These are phyloP conservation scores for Kryptopterus vitreolus DNA, from an alignment of 2,797 vertebrate species.

Conservation along the genomic window DNA sequence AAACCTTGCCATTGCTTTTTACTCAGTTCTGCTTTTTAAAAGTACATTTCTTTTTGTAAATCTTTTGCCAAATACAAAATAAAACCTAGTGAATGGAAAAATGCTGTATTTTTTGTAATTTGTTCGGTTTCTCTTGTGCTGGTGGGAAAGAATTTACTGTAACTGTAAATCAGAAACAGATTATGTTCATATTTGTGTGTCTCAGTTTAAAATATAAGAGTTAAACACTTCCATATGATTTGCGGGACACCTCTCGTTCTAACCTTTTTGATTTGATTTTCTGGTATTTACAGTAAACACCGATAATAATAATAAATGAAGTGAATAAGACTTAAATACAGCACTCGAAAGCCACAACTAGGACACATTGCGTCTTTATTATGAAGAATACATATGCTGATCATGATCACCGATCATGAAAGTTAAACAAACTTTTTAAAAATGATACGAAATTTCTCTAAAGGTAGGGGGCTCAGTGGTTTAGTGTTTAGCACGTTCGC, in stretches of 20 bases:
- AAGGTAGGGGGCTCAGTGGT: too few relatives aligned
- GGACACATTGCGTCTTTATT: neutral
- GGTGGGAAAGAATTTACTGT: neutral
- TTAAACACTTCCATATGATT: neutral
- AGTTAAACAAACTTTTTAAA: too few relatives aligned
- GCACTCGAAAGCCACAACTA: neutral
- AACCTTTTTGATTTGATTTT: neutral
- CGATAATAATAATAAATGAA: neutral
- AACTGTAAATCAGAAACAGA: neutral
- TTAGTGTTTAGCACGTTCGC: too few relatives aligned
- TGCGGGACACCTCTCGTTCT: neutral
- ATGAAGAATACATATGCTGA: neutral
- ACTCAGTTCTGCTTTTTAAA: neutral
- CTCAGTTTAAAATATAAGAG: neutral
- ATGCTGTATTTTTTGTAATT: too few relatives aligned
- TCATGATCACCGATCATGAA: too few relatives aligned
- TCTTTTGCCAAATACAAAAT: neutral
- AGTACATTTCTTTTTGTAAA: neutral
- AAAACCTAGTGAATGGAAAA: neutral
- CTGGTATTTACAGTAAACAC: neutral
- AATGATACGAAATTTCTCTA: too few relatives aligned
- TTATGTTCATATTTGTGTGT: neutral
- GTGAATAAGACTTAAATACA: neutral
- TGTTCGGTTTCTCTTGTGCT: neutral
- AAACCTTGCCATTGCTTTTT: neutral